These are phyloP conservation scores for Episyrphus balteatus DNA, from an alignment of 1,140 invertebrate species.

Conservation along the genomic window DNA sequence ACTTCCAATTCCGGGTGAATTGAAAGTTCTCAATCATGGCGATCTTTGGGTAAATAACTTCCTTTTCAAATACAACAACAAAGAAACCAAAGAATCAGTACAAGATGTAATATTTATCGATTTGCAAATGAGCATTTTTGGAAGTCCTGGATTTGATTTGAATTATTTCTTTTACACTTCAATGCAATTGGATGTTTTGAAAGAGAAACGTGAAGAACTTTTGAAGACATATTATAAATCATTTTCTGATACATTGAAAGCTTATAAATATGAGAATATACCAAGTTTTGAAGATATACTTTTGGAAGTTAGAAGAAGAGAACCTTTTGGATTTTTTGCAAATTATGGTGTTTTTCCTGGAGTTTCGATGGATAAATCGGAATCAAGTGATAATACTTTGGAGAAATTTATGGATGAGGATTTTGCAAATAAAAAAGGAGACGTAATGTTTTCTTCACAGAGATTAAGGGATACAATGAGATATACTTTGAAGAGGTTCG, in stretches of 20 bases:
- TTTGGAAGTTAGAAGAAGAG: constrained; percentile 22
- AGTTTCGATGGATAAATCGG: constrained; percentile 25
- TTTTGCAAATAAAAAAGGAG: constrained; percentile 20
- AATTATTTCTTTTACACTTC: constrained; percentile 35
- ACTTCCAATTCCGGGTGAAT: constrained; percentile 10
- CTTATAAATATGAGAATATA: constrained; percentile 32
- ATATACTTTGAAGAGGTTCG: constrained; percentile 24
- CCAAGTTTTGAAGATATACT: constrained; percentile 23
- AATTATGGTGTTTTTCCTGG: constrained; percentile 27
- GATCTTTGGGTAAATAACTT: constrained; percentile 58
- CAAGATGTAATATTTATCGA: constrained; percentile 27
- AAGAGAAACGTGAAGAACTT: constrained; percentile 28
- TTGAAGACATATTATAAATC: constrained; percentile 26
- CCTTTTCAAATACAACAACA: constrained; percentile 44
- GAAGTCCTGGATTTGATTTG: constrained; percentile 30
- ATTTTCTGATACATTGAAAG: constrained; percentile 28
- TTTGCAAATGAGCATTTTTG: constrained; percentile 26
- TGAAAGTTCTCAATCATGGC: constrained; percentile 50
- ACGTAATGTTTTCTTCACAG: constrained; percentile 19
- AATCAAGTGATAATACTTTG: no score
- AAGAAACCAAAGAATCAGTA: constrained; percentile 2
- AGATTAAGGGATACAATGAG: constrained; percentile 20
- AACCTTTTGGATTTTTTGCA: constrained; percentile 26
- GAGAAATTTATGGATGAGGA: constrained; percentile 21
- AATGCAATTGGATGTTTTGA: constrained; percentile 21